Evolutionary conservation across 1,140 invertebrate genomes (phyloP).

Genomic region (Tachypleus tridentatus): DNA sequence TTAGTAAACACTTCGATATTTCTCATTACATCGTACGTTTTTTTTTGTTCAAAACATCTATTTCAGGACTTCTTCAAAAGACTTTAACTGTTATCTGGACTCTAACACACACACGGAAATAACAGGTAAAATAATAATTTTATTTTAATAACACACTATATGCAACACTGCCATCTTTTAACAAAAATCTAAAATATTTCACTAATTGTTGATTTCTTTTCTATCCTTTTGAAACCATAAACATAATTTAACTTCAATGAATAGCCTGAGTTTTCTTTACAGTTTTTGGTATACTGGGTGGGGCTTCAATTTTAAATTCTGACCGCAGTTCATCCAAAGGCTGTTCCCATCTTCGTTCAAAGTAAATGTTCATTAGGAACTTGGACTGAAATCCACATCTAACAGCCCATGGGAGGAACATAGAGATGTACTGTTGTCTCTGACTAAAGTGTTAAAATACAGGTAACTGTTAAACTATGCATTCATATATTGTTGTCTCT

Average conservation of each 20-base stretch:
- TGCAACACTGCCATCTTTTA: too few relatives aligned
- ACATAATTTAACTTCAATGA: neutral
- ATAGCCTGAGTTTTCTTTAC: neutral
- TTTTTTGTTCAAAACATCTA: too few relatives aligned
- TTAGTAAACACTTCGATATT: too few relatives aligned
- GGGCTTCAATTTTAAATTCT: conserved; percentile 31
- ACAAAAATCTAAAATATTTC: neutral
- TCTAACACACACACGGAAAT: too few relatives aligned
- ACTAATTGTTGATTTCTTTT: neutral
- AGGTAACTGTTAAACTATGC: too few relatives aligned
- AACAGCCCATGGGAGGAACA: conserved; percentile 80
- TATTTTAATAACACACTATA: too few relatives aligned
- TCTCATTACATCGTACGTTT: too few relatives aligned
- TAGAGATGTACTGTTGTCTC: conserved; percentile 57
- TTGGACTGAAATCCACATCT: conserved; percentile 58
- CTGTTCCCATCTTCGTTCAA: conserved; percentile 89
- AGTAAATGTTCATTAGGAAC: conserved; percentile 72
- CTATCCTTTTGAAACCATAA: neutral
- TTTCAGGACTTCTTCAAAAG: too few relatives aligned
- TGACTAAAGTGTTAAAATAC: conserved; percentile 43
- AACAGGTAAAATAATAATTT: too few relatives aligned
- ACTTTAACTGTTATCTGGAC: too few relatives aligned
- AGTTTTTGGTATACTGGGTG: too few relatives aligned
- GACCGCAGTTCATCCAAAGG: conserved; percentile 61
- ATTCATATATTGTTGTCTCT: too few relatives aligned